Percentiles rank a stretch among this genome's conserved stretches.
phyloP scores from a whole-genome alignment of 2,113 vertebrate species.

The Pungitius pungitius region DNA sequence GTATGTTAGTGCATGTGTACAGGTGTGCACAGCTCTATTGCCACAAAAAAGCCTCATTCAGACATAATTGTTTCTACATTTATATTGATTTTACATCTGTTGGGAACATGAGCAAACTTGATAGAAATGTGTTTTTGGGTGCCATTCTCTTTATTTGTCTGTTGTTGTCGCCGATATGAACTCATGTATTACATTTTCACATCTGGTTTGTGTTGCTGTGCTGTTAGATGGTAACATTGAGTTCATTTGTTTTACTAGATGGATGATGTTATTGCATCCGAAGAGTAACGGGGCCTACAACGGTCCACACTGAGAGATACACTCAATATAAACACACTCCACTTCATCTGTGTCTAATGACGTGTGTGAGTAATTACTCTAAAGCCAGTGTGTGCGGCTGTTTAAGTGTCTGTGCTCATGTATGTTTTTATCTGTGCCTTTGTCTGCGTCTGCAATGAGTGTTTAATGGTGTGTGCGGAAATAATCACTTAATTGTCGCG shows the following conservation, averaged over 20 bases:
- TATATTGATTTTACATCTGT: not conserved
- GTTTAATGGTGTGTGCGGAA: slow-evolving; percentile 80
- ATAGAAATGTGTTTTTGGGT: not conserved
- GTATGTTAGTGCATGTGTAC: not conserved
- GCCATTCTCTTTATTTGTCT: not conserved
- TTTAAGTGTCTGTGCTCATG: slow-evolving; percentile 75
- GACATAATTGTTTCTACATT: not conserved
- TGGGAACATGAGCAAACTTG: no score
- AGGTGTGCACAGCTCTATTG: not conserved
- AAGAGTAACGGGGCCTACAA: slow-evolving; percentile 38
- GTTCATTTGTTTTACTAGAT: slow-evolving; percentile 32
- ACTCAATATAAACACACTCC: slow-evolving; percentile 73
- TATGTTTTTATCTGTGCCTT: slow-evolving; percentile 73
- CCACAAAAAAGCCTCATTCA: not conserved
- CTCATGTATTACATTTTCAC: not conserved
- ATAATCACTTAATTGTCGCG: slow-evolving; percentile 76
- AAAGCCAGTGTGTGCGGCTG: slow-evolving; percentile 62
- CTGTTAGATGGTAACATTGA: slow-evolving; percentile 10
- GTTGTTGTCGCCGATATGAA: not conserved
- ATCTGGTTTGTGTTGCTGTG: not conserved
- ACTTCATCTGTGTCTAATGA: slow-evolving; percentile 77
- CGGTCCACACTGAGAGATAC: slow-evolving; percentile 50
- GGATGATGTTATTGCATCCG: slow-evolving; percentile 39
- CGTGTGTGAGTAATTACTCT: slow-evolving; percentile 78
- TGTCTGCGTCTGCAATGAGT: slow-evolving; percentile 70